Percentiles rank a stretch among this genome's conserved stretches.
These are phyloP conservation scores for Plecturocebus donacophilus DNA, from an alignment of 2,113 vertebrate species.

Conservation along the genomic window DNA sequence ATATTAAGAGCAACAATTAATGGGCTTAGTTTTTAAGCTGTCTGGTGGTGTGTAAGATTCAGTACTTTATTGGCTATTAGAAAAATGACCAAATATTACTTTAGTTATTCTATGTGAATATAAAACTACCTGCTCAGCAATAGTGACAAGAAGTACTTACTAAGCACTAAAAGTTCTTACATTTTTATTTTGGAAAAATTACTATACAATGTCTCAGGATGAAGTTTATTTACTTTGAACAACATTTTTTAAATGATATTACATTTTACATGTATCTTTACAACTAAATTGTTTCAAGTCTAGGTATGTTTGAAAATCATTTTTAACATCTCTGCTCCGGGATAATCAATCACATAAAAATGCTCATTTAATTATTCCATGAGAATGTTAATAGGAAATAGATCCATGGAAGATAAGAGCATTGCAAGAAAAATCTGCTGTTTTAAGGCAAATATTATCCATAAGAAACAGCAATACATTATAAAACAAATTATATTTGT, in stretches of 20 bases:
- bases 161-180: background rate
- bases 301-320: conserved; percentile 6
- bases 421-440: background rate
- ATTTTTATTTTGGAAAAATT: conserved; percentile 31
- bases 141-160: conserved; percentile 34
- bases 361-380: background rate
- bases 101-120: conserved; percentile 52
- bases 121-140: background rate
- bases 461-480: background rate
- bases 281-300: background rate
- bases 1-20: conserved; percentile 70
- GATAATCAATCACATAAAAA: background rate
- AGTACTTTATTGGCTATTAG: conserved; percentile 68
- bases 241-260: background rate
- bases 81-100: conserved; percentile 69
- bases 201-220: background rate
- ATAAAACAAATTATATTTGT: background rate
- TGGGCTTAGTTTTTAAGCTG: conserved; percentile 72
- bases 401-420: background rate
- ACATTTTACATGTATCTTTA: conserved; percentile 12
- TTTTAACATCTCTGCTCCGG: background rate
- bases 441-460: background rate
- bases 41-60: conserved; percentile 55
- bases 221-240: background rate
- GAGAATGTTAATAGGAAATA: background rate